Evolutionary conservation across 2,797 vertebrate species (phyloP).

Genomic region (Lateolabrax maculatus): DNA sequence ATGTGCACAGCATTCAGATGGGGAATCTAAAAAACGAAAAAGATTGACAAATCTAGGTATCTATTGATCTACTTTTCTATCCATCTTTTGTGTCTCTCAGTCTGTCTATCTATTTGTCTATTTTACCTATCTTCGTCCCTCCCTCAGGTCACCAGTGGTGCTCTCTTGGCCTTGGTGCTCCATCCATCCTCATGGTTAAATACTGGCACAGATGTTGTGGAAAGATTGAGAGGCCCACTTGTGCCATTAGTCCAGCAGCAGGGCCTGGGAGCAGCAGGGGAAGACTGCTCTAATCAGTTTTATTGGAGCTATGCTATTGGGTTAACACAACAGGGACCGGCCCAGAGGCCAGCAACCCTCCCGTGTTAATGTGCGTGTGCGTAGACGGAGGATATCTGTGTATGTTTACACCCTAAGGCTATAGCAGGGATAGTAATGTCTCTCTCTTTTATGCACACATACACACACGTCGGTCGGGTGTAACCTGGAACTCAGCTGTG

Average conservation of each 20-base stretch:
- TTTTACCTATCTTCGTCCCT: slow-evolving; percentile 25
- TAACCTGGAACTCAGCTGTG: slow-evolving; percentile 63
- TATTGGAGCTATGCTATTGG: slow-evolving; percentile 82
- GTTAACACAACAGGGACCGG: slow-evolving; percentile 82
- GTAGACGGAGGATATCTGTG: slow-evolving; percentile 45
- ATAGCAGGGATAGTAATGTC: slow-evolving; percentile 49
- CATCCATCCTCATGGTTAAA: slow-evolving; percentile 73
- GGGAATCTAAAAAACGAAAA: slow-evolving; percentile 15
- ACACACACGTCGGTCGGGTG: slow-evolving; percentile 15
- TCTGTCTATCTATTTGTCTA: slow-evolving; percentile 26
- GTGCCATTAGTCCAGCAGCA: slow-evolving; percentile 78
- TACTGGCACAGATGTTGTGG: slow-evolving; percentile 81
- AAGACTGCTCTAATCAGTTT: slow-evolving; percentile 83
- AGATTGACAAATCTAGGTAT: slow-evolving; percentile 22
- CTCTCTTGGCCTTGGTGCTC: slow-evolving; percentile 41
- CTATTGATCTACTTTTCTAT: slow-evolving; percentile 35
- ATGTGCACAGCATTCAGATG: slow-evolving; percentile 48
- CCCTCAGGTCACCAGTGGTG: slow-evolving; percentile 21
- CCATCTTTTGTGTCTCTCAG: slow-evolving; percentile 17
- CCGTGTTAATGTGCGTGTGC: slow-evolving; percentile 47
- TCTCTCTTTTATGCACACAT: slow-evolving; percentile 25
- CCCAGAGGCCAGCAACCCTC: slow-evolving; percentile 50
- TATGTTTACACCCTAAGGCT: slow-evolving; percentile 66
- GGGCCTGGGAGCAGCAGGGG: slow-evolving; percentile 73
- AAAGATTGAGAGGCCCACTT: slow-evolving; percentile 82